Evolutionary conservation across 1,140 invertebrate genomes (phyloP).

Genomic region (Drosophila subobscura): DNA sequence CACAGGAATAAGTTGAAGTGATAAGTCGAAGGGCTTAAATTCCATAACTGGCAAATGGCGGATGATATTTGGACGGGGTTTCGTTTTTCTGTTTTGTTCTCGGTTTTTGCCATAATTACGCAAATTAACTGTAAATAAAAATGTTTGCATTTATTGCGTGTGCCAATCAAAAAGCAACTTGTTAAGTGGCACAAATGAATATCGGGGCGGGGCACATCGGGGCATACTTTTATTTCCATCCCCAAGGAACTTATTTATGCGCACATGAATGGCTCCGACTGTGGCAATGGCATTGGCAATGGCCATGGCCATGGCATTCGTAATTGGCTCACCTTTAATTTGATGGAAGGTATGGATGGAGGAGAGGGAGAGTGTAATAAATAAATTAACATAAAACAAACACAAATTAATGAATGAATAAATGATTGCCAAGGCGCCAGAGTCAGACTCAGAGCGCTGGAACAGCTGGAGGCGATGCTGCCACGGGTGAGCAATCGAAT

Average conservation of each 20-base stretch:
- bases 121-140: slow-evolving; percentile 73
- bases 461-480: not conserved
- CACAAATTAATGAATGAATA: slow-evolving; percentile 81
- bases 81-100: not conserved
- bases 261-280: slow-evolving; percentile 37
- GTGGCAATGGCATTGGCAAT: not conserved
- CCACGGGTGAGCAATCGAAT: slow-evolving; percentile 27
- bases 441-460: not conserved
- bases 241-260: slow-evolving; percentile 56
- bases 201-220: slow-evolving; percentile 10
- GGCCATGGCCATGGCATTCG: slow-evolving; percentile 22
- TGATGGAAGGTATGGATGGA: slow-evolving; percentile 17
- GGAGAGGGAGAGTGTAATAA: slow-evolving; percentile 54
- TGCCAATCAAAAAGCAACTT: slow-evolving; percentile 75
- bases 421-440: slow-evolving; percentile 54
- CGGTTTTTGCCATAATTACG: slow-evolving; percentile 57
- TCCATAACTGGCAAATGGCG: slow-evolving; percentile 39
- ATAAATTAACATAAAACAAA: slow-evolving; percentile 82
- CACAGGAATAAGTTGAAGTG: slow-evolving; percentile 36
- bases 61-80: slow-evolving; percentile 18
- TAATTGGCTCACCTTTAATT: slow-evolving; percentile 70
- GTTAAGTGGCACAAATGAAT: slow-evolving; percentile 65
- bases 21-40: slow-evolving; percentile 66
- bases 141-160: slow-evolving; percentile 56
- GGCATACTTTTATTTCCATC: slow-evolving; percentile 41